Conservation (phyloP, 2,797 vertebrate species). For the Notolabrus celidotus region DNA sequence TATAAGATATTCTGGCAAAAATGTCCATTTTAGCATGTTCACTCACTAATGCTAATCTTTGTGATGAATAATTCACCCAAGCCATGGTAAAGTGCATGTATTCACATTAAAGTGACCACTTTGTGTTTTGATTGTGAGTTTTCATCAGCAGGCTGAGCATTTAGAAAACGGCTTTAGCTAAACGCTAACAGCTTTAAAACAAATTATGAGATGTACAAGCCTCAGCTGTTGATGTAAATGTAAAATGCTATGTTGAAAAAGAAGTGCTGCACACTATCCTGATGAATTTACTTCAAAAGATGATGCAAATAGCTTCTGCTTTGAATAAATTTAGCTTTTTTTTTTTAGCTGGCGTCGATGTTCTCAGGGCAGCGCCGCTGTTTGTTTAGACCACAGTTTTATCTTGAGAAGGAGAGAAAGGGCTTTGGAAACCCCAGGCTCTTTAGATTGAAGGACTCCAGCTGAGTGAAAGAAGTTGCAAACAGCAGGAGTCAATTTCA, state of each 20-base stretch:
- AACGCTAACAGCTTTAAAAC: conserved; percentile 8
- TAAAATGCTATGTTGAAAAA: conserved; percentile 30
- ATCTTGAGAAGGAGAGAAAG: conserved; percentile 37
- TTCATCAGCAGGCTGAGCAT: conserved; percentile 17
- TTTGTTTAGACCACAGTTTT: conserved; percentile 62
- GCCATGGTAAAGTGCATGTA: conserved; percentile 13
- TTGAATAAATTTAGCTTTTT: conserved; percentile 42
- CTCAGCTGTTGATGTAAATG: conserved; percentile 6
- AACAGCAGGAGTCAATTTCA: conserved; percentile 78
- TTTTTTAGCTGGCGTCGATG: conserved; percentile 38
- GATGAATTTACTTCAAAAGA: conserved; percentile 43
- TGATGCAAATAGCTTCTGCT: conserved; percentile 50
- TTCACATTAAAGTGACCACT: conserved; percentile 27
- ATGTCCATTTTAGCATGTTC: conserved; percentile 10
- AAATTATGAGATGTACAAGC: not conserved
- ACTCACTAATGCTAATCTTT: conserved; percentile 25
- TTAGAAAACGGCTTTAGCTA: conserved; percentile 3
- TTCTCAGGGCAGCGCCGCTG: conserved; percentile 27
- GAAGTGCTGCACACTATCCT: conserved; percentile 15
- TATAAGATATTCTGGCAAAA: conserved; percentile 27
- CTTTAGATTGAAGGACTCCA: conserved; percentile 73
- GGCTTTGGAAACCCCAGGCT: conserved; percentile 67
- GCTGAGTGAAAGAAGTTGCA: conserved; percentile 75
- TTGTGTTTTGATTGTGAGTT: conserved; percentile 35
- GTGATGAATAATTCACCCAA: conserved; percentile 31